Base-by-base conservation (phyloP, 2,113 vertebrate species). In the Garra rufa region DNA sequence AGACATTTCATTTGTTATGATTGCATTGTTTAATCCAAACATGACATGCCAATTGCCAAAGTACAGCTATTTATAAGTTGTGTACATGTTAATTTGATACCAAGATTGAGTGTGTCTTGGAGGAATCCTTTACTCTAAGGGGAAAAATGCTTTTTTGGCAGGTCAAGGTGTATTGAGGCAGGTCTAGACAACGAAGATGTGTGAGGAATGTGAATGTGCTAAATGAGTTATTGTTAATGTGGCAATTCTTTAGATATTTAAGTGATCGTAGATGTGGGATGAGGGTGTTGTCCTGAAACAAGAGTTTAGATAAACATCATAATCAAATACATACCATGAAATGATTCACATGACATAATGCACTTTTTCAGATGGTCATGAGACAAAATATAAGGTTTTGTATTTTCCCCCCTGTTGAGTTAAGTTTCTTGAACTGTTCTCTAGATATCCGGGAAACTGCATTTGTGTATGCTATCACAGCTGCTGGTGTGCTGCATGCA, bases 401-500 rank as follows among this genome's bases (percentile, higher is more conserved):
- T n/a, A 41, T 70, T 41, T 41, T 41, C 21, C n/a, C 13, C 19
- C 34, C 10, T 41, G 4, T 69, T 59, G 11, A n/a, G 1, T 55
- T 55, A 55, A 13, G 9, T 7, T 21, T 19, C 14, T 79, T 63
- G 24, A 44, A 61, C 55, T 80, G 73, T 81, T 67, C 17, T 8
- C 11, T 94, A 97, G 96, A 97, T 88, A 96, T 97, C 89, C 94
- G 96, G n/a, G 96, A 97, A 92, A 96, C 96, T 0, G 96, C 96
- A 41, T 97, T 97, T 0, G 94, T 97, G 80, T 96, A 96, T 0
- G 95, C 96, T 21, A 95, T 97, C 44, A 96, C 95, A 0, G 95
- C 96, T 0, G 96, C 96, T 0, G 96, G 96, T 0, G 95, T 96
- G 88, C 94, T 95, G 87, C 94, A 96, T 0, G 93, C 96, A 0